Percentiles rank a stretch among this genome's conserved stretches.
Evolutionary conservation across 2,797 vertebrate genomes (phyloP).

Genomic region (Rhinoraja longicauda): DNA sequence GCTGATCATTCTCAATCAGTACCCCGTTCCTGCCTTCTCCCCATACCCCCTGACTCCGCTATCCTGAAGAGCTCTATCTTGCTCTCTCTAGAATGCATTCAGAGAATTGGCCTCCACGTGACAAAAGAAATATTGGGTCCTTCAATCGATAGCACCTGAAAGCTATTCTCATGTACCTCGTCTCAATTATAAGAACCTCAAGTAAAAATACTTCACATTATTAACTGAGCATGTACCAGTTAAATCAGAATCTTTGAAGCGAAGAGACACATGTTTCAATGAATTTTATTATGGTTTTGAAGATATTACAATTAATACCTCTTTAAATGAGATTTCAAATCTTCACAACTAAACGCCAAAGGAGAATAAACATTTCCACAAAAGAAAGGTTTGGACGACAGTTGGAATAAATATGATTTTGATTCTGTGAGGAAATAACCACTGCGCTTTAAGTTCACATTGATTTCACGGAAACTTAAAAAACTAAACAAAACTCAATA

Average conservation of each 20-base stretch:
- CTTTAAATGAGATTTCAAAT: conserved; percentile 24
- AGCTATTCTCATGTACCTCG: neutral
- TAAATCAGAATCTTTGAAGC: neutral
- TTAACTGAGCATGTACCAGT: neutral
- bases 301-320: conserved; percentile 12
- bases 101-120: too few relatives aligned
- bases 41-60: too few relatives aligned
- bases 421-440: neutral
- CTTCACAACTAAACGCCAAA: conserved; percentile 5
- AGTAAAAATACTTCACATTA: neutral
- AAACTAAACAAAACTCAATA: neutral
- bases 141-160: neutral
- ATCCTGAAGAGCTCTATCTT: too few relatives aligned
- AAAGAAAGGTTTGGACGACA: conserved; percentile 7
- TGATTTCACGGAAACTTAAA: neutral
- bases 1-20: too few relatives aligned
- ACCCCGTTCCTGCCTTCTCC: too few relatives aligned
- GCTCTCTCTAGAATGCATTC: too few relatives aligned
- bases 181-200: neutral
- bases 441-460: conserved; percentile 18
- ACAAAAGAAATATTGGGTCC: too few relatives aligned
- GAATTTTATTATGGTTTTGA: conserved; percentile 18
- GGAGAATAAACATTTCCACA: neutral
- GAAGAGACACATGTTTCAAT: neutral
- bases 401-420: conserved; percentile 24